Conservation (phyloP, 2,888 invertebrate species). For the Falcaria lacertinaria region DNA sequence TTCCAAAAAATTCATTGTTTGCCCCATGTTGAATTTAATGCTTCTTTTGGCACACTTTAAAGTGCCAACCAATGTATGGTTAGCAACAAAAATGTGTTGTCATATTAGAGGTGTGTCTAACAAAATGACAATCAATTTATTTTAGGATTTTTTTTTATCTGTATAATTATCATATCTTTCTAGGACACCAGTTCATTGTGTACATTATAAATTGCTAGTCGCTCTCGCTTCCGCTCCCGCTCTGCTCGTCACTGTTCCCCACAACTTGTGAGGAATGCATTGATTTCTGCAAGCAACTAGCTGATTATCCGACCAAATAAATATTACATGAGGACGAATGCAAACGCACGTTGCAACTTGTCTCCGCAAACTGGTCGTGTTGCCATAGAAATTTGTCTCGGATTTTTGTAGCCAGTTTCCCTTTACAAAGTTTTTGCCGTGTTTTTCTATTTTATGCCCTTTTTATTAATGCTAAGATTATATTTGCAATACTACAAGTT, state of each 20-base stretch:
- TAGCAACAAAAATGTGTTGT: too few relatives aligned
- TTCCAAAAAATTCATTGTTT: too few relatives aligned
- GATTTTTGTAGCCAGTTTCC: background rate
- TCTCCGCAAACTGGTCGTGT: slow-evolving; percentile 8
- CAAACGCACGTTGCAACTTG: slow-evolving; percentile 10
- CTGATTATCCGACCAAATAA: slow-evolving; percentile 42
- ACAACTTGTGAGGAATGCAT: slow-evolving; percentile 38
- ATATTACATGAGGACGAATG: slow-evolving; percentile 45
- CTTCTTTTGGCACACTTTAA: too few relatives aligned
- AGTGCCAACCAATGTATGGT: too few relatives aligned
- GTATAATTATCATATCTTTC: too few relatives aligned
- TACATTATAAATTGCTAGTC: too few relatives aligned
- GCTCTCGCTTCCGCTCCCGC: slow-evolving; percentile 2
- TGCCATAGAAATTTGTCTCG: slow-evolving; percentile 3
- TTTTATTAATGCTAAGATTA: background rate
- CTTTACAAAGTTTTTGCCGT: background rate
- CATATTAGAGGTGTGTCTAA: too few relatives aligned
- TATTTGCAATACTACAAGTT: background rate
- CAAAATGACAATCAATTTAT: too few relatives aligned
- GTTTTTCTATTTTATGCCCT: background rate
- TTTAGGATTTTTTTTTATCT: too few relatives aligned
- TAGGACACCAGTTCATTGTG: too few relatives aligned
- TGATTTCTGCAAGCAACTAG: slow-evolving; percentile 31
- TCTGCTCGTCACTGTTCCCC: slow-evolving; percentile 3
- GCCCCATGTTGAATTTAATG: too few relatives aligned